phyloP scores from a whole-genome alignment of 1,140 invertebrate genomes.

The Platyura marginata region DNA sequence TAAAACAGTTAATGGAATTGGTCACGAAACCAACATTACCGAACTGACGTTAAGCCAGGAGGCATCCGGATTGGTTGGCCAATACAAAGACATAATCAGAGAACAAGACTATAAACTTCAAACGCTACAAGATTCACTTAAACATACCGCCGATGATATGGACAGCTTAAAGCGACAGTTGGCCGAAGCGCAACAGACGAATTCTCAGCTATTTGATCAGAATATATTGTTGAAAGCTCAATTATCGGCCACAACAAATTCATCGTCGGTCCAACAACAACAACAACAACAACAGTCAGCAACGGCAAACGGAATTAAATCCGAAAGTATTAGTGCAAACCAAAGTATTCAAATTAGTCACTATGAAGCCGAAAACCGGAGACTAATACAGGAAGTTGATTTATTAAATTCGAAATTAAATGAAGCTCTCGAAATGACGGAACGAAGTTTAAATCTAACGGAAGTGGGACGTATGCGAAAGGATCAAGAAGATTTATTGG shows the following conservation, averaged over 20 bases:
- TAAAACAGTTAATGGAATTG: constrained; percentile 18
- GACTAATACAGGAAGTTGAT: constrained; percentile 22
- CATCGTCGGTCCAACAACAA: no score
- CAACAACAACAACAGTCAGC: neutral
- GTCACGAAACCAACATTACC: constrained; percentile 27
- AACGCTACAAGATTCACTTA: constrained; percentile 33
- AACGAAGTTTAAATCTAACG: neutral
- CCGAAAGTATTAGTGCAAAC: neutral
- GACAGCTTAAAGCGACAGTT: constrained; percentile 39
- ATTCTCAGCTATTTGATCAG: constrained; percentile 69
- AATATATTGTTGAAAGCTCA: constrained; percentile 72
- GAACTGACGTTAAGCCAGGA: constrained; percentile 30
- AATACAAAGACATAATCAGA: constrained; percentile 80
- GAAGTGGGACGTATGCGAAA: constrained; percentile 54
- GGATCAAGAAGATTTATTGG: constrained; percentile 80
- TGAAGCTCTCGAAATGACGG: constrained; percentile 3
- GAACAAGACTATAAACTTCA: constrained; percentile 65
- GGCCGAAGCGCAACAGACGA: constrained; percentile 45
- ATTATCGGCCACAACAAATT: constrained; percentile 20
- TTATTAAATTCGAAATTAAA: constrained; percentile 12
- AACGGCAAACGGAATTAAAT: constrained; percentile 13
- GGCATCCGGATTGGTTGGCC: constrained; percentile 39
- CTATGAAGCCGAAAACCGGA: constrained; percentile 17
- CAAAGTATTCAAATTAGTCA: neutral
- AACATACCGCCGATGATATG: constrained; percentile 32